phyloP scores from a whole-genome alignment of 2,113 vertebrate species.

The Ursus arctos region DNA sequence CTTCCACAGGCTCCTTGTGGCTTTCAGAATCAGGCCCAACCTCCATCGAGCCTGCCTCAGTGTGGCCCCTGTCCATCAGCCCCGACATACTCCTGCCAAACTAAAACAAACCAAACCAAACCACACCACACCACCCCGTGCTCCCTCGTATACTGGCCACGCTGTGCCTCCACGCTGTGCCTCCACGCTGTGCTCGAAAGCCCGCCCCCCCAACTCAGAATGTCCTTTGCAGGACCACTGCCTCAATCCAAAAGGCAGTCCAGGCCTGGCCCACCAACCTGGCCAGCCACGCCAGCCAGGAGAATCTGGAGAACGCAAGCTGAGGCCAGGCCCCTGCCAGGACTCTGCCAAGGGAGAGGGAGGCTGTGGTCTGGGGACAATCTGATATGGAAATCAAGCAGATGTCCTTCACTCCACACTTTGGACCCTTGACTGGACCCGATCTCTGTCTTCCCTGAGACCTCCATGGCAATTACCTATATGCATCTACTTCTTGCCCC shows the following conservation, averaged over 20 bases:
- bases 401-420: not conserved
- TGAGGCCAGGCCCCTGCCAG: not conserved
- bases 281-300: not conserved
- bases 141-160: not conserved
- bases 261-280: too few relatives aligned
- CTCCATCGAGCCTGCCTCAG: not conserved
- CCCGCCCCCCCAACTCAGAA: not conserved
- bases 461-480: not conserved
- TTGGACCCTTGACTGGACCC: not conserved
- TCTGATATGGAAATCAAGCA: not conserved
- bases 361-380: not conserved
- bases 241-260: not conserved
- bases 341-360: not conserved
- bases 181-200: not conserved
- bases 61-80: not conserved
- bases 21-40: not conserved
- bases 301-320: not conserved
- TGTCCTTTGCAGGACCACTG: not conserved
- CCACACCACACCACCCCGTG: rapidly evolving
- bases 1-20: not conserved
- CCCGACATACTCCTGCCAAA: not conserved
- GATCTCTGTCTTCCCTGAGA: not conserved
- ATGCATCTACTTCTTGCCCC: not conserved
- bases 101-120: not conserved
- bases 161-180: rapidly evolving